Base-by-base conservation (phyloP, 2,888 invertebrate species). In the Aphidius colemani region DNA sequence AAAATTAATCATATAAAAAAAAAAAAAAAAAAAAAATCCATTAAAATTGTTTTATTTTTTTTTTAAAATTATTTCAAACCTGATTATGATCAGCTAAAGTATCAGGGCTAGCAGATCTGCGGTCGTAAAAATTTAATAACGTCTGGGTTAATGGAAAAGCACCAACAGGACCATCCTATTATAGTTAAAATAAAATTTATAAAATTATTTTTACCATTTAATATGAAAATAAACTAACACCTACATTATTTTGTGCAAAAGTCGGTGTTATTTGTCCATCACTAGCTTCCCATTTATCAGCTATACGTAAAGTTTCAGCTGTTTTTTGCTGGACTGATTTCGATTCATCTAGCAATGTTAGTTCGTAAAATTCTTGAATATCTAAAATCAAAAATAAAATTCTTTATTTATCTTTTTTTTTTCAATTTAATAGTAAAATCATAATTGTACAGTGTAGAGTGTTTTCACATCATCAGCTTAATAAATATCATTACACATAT, bases 361-460 rank as follows among this genome's bases (percentile, higher is more conserved):
- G 87, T 85, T 98, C 98, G 86, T 98, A 98, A 85, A 98, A 98
- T 85, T 98, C 98, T 88, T 98, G 98, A 80, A 98, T 97, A 87
- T 98, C 98, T 95, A 88, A 40, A 88, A 87, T 67, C 75, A 64
- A 68, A 67, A 66, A 59, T 10, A 11, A 40, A 46, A 58, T 58
- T 18, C 1, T 13, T 13, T 13, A 13, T 13, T 13, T 13, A 18
- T 18, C 2, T 18, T 18, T 18, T 18, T 18, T 18, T 18, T 18
- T 9, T 30, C 5, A 30, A 30, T 30, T 30, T 30, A 30, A 30
- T 30, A 5, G 5, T 30, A 30, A 30, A 30, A 30, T 30, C 3
- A 30, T 30, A 30, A 30, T 30, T n/a, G n/a, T n/a, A n/a, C 30
- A 30, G 5, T 5, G 30, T 30, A 30, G 3, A 30, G 5, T 30